phyloP scores from a whole-genome alignment of 2,888 invertebrate genomes.

The Nebria salina region DNA sequence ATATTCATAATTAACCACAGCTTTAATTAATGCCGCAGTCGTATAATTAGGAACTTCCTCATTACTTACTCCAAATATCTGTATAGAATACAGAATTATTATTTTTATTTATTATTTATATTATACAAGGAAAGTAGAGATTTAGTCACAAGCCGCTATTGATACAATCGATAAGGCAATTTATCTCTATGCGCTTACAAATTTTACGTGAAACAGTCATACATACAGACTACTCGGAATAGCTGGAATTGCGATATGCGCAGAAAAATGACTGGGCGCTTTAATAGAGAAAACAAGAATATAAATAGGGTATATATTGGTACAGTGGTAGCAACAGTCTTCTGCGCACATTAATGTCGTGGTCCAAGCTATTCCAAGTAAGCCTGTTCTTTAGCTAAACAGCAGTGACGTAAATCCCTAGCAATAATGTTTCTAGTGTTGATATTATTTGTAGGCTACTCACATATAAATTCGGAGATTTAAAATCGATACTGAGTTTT shows the following conservation, averaged over 20 bases:
- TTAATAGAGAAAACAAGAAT: not conserved
- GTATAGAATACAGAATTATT: not conserved
- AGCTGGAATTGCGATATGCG: too few relatives aligned
- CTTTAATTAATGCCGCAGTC: not conserved
- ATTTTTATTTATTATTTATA: not conserved
- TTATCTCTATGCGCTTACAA: too few relatives aligned
- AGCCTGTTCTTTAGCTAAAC: too few relatives aligned
- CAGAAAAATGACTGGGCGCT: too few relatives aligned
- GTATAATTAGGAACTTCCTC: slow-evolving; percentile 31
- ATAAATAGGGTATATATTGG: not conserved
- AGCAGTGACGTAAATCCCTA: too few relatives aligned
- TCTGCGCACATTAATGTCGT: too few relatives aligned
- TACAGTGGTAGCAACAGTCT: not conserved
- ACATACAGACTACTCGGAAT: too few relatives aligned
- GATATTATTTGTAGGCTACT: not conserved
- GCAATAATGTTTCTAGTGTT: not conserved
- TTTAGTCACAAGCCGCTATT: too few relatives aligned
- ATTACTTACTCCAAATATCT: slow-evolving; percentile 36
- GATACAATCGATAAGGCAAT: too few relatives aligned
- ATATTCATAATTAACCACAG: slow-evolving; percentile 18
- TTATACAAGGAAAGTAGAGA: not conserved
- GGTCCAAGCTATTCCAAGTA: too few relatives aligned
- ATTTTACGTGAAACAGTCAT: too few relatives aligned
- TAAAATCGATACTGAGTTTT: not conserved
- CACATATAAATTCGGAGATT: not conserved